Conservation (phyloP, 2,113 vertebrate species). For the Neogale vison region DNA sequence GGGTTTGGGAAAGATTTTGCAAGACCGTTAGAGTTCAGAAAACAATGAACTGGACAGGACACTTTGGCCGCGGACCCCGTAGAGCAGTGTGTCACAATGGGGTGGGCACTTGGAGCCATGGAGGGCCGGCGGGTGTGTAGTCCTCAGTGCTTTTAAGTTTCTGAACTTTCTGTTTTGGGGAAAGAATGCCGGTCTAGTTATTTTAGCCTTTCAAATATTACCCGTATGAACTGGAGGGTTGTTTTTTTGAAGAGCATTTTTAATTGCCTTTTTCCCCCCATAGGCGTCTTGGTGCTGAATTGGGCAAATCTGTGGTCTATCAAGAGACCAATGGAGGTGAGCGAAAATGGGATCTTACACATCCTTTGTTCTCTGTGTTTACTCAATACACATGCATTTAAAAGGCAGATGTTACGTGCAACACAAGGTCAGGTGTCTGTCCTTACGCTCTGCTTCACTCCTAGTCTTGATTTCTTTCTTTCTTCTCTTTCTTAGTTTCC, state of each 20-base stretch:
- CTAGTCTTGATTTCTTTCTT: not conserved
- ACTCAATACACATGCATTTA: not conserved
- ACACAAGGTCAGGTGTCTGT: fast-evolving
- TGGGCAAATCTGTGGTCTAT: conserved; percentile 97
- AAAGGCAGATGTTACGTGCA: not conserved
- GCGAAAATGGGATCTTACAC: not conserved
- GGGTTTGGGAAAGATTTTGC: not conserved
- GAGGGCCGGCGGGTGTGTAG: not conserved
- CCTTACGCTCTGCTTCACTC: not conserved
- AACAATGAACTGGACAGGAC: not conserved
- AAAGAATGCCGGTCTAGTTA: not conserved
- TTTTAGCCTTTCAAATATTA: not conserved
- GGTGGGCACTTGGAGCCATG: fast-evolving
- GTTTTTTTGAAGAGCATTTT: not conserved
- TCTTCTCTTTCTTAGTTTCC: not conserved
- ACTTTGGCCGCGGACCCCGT: not conserved
- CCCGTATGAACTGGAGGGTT: not conserved
- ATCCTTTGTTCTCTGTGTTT: not conserved
- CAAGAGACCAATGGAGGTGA: conserved; percentile 98
- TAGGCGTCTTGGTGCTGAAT: conserved; percentile 95
- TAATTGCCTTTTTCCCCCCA: not conserved
- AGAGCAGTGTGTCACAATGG: not conserved
- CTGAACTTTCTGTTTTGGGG: not conserved
- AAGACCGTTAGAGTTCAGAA: not conserved
- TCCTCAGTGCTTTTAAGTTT: not conserved